Percentiles rank a stretch among this genome's conserved stretches.
Evolutionary conservation across 2,113 vertebrate species (phyloP).

Genomic region (Sardina pilchardus): DNA sequence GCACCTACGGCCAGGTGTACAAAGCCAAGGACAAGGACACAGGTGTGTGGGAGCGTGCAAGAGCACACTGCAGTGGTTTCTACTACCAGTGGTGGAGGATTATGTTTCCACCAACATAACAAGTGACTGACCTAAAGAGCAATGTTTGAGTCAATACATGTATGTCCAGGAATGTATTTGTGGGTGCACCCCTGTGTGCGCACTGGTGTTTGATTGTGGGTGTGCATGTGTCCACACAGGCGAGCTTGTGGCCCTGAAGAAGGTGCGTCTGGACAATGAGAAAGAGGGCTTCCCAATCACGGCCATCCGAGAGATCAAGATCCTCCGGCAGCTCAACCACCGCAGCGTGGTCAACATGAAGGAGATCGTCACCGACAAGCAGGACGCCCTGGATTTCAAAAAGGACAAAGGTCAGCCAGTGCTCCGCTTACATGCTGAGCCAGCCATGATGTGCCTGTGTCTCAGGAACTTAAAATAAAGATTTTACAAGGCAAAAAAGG

Average conservation of each 20-base stretch:
- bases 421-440: not conserved
- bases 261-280: conserved; percentile 96
- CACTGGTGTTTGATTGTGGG: not conserved
- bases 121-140: not conserved
- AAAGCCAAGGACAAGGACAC: conserved; percentile 99
- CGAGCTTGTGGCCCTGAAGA: conserved; percentile 94
- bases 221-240: conserved; percentile 63
- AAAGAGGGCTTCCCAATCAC: conserved; percentile 99
- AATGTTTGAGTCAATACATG: not conserved
- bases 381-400: conserved; percentile 98
- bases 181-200: not conserved
- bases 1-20: conserved; percentile 97
- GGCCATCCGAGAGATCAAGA: conserved; percentile 97
- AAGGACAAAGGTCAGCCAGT: conserved; percentile 86
- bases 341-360: conserved; percentile 99
- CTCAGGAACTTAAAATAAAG: too few species aligned
- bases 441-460: too few species aligned
- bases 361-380: conserved; percentile 98
- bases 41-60: conserved; percentile 67
- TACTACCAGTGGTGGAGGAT: not conserved
- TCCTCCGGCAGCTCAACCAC: conserved; percentile 94
- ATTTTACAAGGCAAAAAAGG: too few species aligned
- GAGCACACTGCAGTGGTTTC: not conserved
- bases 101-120: not conserved
- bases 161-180: not conserved